Evolutionary conservation across 2,888 invertebrate species (phyloP).

Genomic region (Tyria jacobaeae): DNA sequence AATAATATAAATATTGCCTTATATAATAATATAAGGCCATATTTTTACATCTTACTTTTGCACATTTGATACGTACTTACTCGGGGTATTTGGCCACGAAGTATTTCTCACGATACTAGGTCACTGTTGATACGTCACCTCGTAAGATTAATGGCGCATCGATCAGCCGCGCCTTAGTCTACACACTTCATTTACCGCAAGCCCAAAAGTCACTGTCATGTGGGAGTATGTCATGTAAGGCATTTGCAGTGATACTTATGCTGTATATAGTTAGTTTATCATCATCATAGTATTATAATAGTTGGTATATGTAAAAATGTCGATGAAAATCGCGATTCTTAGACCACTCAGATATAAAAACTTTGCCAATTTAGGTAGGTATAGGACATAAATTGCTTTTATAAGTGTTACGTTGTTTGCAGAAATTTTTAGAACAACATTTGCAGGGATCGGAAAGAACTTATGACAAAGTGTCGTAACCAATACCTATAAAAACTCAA

Average conservation of each 20-base stretch:
- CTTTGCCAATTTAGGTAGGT: neutral
- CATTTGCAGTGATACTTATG: slow-evolving; percentile 2
- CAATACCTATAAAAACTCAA: too few species aligned
- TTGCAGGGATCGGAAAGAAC: too few species aligned
- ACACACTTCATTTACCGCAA: slow-evolving; percentile 42
- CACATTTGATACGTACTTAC: neutral
- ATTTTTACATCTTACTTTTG: neutral
- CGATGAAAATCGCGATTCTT: neutral
- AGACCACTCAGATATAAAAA: neutral
- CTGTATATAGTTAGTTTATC: too few species aligned
- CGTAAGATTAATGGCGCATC: slow-evolving; percentile 44
- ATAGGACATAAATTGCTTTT: neutral
- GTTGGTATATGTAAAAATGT: too few species aligned
- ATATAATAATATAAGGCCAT: neutral
- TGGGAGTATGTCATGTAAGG: slow-evolving; percentile 17
- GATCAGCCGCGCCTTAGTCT: slow-evolving; percentile 35
- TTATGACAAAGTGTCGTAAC: too few species aligned
- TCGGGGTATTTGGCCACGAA: slow-evolving; percentile 6
- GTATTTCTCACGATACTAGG: slow-evolving; percentile 8
- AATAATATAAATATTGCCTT: too few species aligned
- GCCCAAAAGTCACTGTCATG: slow-evolving; percentile 24
- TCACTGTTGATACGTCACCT: slow-evolving; percentile 23
- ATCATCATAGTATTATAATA: too few species aligned
- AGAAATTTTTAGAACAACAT: neutral
- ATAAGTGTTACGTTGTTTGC: neutral